Conservation (phyloP, 2,113 vertebrate genomes). For the Regulus satrapa region DNA sequence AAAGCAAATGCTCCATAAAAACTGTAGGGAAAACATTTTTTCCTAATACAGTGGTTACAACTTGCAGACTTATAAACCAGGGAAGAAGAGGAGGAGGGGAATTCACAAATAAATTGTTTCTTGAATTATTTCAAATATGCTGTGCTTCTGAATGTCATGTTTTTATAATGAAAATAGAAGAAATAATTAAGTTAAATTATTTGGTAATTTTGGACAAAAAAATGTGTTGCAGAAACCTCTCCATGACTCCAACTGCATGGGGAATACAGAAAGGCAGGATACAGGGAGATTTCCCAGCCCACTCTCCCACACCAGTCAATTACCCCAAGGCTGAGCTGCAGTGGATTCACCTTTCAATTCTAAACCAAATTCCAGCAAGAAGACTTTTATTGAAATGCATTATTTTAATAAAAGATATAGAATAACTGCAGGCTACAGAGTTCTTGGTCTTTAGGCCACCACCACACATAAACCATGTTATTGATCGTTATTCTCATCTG, state of each 20-base stretch:
- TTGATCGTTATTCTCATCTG: not conserved
- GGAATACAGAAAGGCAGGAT: not conserved
- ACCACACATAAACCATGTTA: not conserved
- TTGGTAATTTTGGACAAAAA: not conserved
- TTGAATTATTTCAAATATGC: not conserved
- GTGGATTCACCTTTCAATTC: not conserved
- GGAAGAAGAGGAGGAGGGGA: not conserved
- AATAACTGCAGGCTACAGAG: not conserved
- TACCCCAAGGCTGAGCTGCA: not conserved
- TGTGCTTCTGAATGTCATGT: not conserved
- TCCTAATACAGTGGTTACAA: not conserved
- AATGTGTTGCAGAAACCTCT: not conserved
- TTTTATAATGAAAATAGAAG: not conserved
- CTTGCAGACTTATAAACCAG: not conserved
- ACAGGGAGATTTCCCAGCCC: not conserved
- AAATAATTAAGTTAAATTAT: not conserved
- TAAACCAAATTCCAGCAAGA: not conserved
- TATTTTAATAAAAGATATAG: not conserved
- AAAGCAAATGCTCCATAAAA: not conserved
- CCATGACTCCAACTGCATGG: not conserved
- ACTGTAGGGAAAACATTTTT: not conserved
- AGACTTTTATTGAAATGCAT: not conserved
- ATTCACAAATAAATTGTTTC: not conserved
- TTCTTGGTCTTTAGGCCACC: not conserved
- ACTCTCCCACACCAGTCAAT: not conserved